A percentile compares a stretch with the other conserved stretches of the same genome.
phyloP scores from a whole-genome alignment of 2,888 invertebrate genomes.

The Nymphalis c-album region DNA sequence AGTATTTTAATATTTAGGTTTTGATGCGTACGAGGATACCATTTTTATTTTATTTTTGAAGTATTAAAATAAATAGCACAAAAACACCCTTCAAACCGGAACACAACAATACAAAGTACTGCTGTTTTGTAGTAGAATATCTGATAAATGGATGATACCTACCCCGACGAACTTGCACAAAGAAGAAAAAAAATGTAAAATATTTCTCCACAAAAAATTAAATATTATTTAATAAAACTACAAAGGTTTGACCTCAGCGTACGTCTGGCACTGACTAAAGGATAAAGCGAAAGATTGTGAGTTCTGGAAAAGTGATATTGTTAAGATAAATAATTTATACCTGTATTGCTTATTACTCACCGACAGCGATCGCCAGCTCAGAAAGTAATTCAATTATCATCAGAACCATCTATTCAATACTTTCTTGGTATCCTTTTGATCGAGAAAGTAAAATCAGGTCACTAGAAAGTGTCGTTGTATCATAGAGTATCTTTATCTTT shows the following conservation, averaged over 20 bases:
- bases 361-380: slow-evolving; percentile 28
- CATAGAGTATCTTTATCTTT: slow-evolving; percentile 31
- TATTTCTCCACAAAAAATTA: too few relatives aligned
- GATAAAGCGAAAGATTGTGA: background rate
- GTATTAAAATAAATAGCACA: too few relatives aligned
- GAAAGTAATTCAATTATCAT: slow-evolving; percentile 35
- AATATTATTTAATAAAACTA: too few relatives aligned
- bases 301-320: slow-evolving; percentile 14
- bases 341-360: slow-evolving; percentile 23
- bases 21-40: background rate
- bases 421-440: slow-evolving; percentile 40
- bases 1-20: slow-evolving; percentile 1
- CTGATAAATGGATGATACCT: too few relatives aligned
- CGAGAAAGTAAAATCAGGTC: slow-evolving; percentile 38
- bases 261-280: background rate
- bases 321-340: slow-evolving; percentile 18
- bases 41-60: background rate
- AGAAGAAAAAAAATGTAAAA: too few relatives aligned
- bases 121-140: too few relatives aligned
- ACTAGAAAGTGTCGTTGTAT: slow-evolving; percentile 36
- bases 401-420: slow-evolving; percentile 37
- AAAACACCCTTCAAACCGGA: too few relatives aligned
- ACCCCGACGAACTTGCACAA: too few relatives aligned
- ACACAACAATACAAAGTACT: too few relatives aligned
- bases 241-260: too few relatives aligned